Evolutionary conservation across 2,113 vertebrate genomes (phyloP), one percentile per base, ranked within the genome.

Genomic region (Gymnobelideus leadbeateri): DNA sequence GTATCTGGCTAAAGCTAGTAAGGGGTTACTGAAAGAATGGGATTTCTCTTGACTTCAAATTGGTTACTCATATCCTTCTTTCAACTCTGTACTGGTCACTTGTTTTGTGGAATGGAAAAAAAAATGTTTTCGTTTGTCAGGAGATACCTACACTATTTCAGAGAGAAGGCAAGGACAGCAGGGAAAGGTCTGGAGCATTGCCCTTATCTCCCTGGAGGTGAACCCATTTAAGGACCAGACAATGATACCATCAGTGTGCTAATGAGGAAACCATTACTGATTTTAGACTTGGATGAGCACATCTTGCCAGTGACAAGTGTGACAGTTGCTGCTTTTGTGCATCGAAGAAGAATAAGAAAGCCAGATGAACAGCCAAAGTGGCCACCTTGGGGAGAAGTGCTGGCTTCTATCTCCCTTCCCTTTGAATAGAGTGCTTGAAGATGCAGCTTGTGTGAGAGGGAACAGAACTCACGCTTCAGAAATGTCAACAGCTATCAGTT

Each of bases 331-430:
- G 10, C 11, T 89, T 0, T 96, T 97, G 47, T 91, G 89, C 91
- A 90, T 52, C 84, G 54, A 89, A 96, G 90, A 3, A 95, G 31
- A 84, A 12, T 3, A 2, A 16, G 51, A 77, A 90, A 97, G 97
- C 92, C 25, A 97, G 97, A 96, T 31, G 91, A 96, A 77, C 96
- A 53, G 46, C 91, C 94, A 94, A 96, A 96, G 94, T 43, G 94
- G 52, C 94, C 96, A 97, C 89, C 31, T 95, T 92, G 89, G 90
- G 92, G 93, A 93, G 26, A 96, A 95, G 47, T 43, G 47, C 52
- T 49, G 10, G 7, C 6, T 92, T 92, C 50, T 16, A 26, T 52
- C 91, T 93, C 8, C 9, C 91, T 97, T 90, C 91, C 9, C 4
- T 90, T 93, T 94, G 89, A 96, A 96, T 16, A 92, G 50, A 95